Evolutionary conservation across 64 coral and sea anemone species (phyloP), one percentile per base, ranked within the genome.

Genomic region (Hydrozoanthus tunicans): DNA sequence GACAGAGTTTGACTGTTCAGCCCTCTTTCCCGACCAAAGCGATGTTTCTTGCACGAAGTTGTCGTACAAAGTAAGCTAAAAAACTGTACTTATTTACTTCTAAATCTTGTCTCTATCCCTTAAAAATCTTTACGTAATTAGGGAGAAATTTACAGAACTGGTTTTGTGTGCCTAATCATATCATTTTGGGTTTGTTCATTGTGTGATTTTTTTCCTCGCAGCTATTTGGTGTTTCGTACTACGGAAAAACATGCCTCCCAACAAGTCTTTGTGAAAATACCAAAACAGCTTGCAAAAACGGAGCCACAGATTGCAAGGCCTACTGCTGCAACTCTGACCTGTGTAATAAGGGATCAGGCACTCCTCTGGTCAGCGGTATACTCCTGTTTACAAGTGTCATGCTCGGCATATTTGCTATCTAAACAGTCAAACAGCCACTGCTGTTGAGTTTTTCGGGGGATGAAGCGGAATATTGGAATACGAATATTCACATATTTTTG

Each of bases 291-390:
- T 73, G 83, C 24, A 59, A 58, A 5, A 14, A 27, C 3, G 0
- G 3, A 15, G n/a, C 65, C 11, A 5, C 0, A 3, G 24, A 86
- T 6, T 86, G 83, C 56, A 58, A 86, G 6, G 0, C 52, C 5
- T 43, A 74, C 68, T 88, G 84, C 84, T 88, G 84, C 23, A 8
- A 73, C 1, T 61, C 84, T 27, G 56, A 88, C 84, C 12, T 88
- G 6, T 88, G 84, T 13, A 88, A 88, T 69, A 88, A 88, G 61
- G 84, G 84, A 59, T 23, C 68, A 6, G 60, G 59, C 10, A 24
- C 23, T 59, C 84, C 68, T 0, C 24, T 88, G 68, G 17, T 75
- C 68, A 88, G 84, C 84, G 68, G 53, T 4, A n/a, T 88, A 62
- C 84, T 88, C 10, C 53, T 74, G 14, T 56, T 88, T 9, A 52